Conservation (phyloP, 2,113 vertebrate species). For the Sebastes fasciatus region DNA sequence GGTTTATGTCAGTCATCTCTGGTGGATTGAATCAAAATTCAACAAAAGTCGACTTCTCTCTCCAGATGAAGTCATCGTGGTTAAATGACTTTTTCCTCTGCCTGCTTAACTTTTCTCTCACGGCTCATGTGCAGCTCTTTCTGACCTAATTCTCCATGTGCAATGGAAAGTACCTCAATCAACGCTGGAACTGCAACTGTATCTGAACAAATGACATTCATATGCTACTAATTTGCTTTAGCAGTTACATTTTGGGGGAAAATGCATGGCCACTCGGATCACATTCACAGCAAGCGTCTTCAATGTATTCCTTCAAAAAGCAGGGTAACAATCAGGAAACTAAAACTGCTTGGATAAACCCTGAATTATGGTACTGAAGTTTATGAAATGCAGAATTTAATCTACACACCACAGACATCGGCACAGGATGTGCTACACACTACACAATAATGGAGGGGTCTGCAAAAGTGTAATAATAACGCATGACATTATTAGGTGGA, state of each 20-base stretch:
- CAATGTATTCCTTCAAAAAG: neutral
- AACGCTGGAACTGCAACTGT: slow-evolving; percentile 2
- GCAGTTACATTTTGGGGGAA: slow-evolving; percentile 3
- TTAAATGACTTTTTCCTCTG: slow-evolving; percentile 3
- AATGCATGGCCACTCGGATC: neutral
- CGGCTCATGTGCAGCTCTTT: neutral
- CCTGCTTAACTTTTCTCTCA: neutral
- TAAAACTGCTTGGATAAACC: neutral
- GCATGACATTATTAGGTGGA: neutral
- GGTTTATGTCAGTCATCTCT: neutral
- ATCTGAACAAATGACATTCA: slow-evolving; percentile 15
- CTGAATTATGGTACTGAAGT: neutral
- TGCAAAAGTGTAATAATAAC: neutral
- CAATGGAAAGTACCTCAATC: slow-evolving; percentile 35
- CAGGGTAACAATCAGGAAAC: neutral
- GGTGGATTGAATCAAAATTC: neutral
- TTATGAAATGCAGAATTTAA: neutral
- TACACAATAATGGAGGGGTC: neutral
- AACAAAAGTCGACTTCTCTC: neutral
- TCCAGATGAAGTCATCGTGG: neutral
- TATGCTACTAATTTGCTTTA: slow-evolving; percentile 18
- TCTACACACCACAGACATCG: neutral
- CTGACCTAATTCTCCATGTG: slow-evolving; percentile 12
- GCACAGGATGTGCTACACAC: neutral
- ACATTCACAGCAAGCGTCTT: neutral